Conservation (phyloP, 2,888 invertebrate genomes). For the Schizotus pectinicornis region DNA sequence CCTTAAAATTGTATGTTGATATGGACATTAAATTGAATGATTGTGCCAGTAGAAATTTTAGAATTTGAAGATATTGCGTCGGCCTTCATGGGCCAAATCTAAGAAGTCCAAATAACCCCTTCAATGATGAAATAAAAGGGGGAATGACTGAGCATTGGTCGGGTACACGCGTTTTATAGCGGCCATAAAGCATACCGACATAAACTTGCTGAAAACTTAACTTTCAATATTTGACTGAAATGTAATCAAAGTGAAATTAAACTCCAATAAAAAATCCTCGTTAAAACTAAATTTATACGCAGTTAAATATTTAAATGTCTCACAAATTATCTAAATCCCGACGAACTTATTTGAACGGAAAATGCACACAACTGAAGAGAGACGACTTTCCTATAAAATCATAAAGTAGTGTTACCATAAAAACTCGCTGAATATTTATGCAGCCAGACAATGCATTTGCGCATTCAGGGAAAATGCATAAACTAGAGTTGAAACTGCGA, state of each 20-base stretch:
- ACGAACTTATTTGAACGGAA: neutral
- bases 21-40: too few species aligned
- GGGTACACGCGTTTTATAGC: conserved; percentile 2
- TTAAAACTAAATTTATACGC: conserved; percentile 28
- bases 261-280: conserved; percentile 21
- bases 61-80: too few species aligned
- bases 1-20: too few species aligned
- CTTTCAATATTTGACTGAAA: conserved; percentile 33
- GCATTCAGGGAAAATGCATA: conserved; percentile 6
- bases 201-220: conserved; percentile 19
- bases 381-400: neutral
- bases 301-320: conserved; percentile 25
- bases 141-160: too few species aligned
- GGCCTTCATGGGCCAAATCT: too few species aligned
- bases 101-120: too few species aligned
- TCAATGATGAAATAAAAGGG: too few species aligned
- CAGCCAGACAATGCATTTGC: conserved; percentile 4
- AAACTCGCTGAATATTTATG: conserved; percentile 10
- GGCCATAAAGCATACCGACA: conserved; percentile 7
- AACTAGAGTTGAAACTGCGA: conserved; percentile 16
- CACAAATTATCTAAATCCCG: conserved; percentile 20
- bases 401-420: neutral
- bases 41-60: too few species aligned
- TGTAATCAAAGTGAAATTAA: conserved; percentile 33
- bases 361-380: neutral